phyloP scores from a whole-genome alignment of 2,888 invertebrate genomes.

The Gibbula magus region DNA sequence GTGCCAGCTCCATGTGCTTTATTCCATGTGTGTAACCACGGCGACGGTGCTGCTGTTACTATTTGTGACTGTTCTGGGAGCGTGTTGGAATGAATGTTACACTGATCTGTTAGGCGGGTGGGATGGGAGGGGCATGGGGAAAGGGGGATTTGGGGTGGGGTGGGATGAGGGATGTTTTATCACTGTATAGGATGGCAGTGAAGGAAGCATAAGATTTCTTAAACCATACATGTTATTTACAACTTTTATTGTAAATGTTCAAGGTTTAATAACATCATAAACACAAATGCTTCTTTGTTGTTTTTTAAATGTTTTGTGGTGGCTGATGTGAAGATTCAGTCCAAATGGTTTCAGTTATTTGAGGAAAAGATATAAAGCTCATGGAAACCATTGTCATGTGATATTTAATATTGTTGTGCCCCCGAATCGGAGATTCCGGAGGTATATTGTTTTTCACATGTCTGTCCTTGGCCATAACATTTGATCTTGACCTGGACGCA shows the following conservation, averaged over 20 bases:
- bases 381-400: too few species aligned
- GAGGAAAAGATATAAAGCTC: too few species aligned
- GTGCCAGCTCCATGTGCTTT: constrained; percentile 16
- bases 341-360: too few species aligned
- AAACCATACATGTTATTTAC: constrained; percentile 21
- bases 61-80: constrained; percentile 5
- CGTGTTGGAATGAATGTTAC: background rate
- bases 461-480: too few species aligned
- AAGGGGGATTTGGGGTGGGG: background rate
- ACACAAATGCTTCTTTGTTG: background rate
- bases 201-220: constrained; percentile 14
- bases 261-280: constrained; percentile 14
- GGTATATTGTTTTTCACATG: too few species aligned
- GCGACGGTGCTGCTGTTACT: constrained; percentile 18
- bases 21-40: constrained; percentile 15
- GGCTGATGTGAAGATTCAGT: too few species aligned
- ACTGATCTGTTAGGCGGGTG: background rate
- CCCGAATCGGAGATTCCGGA: too few species aligned
- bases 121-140: background rate
- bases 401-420: too few species aligned
- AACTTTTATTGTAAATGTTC: constrained; percentile 24
- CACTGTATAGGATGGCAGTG: constrained; percentile 1
- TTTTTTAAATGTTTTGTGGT: background rate
- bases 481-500: too few species aligned
- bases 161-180: background rate